A percentile compares a stretch with the other conserved stretches of the same genome.
These are phyloP conservation scores for Semnornis frantzii DNA, from an alignment of 2,113 vertebrate genomes.

Conservation along the genomic window DNA sequence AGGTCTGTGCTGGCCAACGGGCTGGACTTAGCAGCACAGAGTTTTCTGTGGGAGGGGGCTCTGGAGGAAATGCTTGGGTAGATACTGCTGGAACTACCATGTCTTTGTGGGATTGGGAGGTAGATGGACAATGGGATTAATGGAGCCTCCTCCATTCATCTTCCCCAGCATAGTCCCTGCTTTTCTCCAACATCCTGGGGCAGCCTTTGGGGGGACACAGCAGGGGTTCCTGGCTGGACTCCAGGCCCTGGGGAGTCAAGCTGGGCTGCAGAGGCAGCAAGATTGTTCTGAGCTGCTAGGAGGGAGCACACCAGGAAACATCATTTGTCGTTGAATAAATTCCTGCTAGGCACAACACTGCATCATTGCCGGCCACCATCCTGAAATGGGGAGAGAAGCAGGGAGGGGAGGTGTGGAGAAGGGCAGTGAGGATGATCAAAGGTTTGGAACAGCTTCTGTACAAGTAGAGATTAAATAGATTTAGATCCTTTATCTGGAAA, in stretches of 20 bases:
- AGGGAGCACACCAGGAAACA: not conserved
- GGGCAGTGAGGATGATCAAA: constrained; percentile 29
- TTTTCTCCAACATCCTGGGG: not conserved
- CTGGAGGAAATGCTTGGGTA: not conserved
- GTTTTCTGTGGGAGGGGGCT: not conserved
- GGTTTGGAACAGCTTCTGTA: constrained; percentile 41
- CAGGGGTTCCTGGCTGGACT: not conserved
- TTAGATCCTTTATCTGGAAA: constrained; percentile 43
- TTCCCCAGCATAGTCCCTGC: not conserved
- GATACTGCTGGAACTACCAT: not conserved
- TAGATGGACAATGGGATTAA: not conserved
- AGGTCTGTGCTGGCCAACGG: rapidly evolving
- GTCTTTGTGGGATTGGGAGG: not conserved
- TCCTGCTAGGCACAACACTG: not conserved
- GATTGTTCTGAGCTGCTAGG: not conserved
- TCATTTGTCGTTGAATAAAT: not conserved
- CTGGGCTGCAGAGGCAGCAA: not conserved
- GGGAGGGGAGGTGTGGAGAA: not conserved
- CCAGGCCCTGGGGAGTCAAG: not conserved
- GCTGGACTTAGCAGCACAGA: rapidly evolving
- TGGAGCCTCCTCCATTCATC: not conserved
- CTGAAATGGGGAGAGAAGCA: not conserved
- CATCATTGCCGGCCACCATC: not conserved
- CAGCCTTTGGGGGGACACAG: rapidly evolving
- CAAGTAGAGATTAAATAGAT: constrained; percentile 61